Percentiles rank a stretch among this genome's conserved stretches.
phyloP scores from a whole-genome alignment of 1,140 invertebrate genomes.

The Kradibia gibbosae region DNA sequence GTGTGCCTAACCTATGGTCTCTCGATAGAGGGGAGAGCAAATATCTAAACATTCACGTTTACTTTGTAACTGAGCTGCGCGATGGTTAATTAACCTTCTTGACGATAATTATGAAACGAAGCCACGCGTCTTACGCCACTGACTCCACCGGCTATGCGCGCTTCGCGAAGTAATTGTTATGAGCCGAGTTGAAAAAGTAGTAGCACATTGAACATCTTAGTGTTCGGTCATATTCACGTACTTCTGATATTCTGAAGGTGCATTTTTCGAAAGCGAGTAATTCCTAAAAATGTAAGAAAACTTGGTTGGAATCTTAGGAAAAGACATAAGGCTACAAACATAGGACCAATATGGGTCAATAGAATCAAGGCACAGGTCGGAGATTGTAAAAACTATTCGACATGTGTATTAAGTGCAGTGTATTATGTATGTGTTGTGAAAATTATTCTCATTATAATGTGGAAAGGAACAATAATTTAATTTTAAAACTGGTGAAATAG shows the following conservation, averaged over 20 bases:
- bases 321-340: neutral
- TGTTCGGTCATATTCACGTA: slow-evolving; percentile 43
- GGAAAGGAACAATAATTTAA: neutral
- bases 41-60: neutral
- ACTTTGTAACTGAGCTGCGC: neutral
- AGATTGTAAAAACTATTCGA: neutral
- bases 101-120: slow-evolving; percentile 48
- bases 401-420: neutral
- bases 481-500: neutral
- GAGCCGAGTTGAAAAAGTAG: slow-evolving; percentile 64
- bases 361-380: neutral
- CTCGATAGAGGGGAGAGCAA: neutral
- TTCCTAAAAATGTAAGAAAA: neutral
- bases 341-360: neutral
- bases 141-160: slow-evolving; percentile 52
- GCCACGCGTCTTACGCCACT: slow-evolving; percentile 65
- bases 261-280: neutral
- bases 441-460: neutral
- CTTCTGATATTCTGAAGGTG: neutral
- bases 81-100: slow-evolving; percentile 17
- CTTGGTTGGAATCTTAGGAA: neutral
- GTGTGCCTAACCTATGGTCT: neutral
- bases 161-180: slow-evolving; percentile 66
- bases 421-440: neutral
- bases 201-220: slow-evolving; percentile 70